phyloP scores from a whole-genome alignment of 2,888 invertebrate species.

The Coelinius sp. region DNA sequence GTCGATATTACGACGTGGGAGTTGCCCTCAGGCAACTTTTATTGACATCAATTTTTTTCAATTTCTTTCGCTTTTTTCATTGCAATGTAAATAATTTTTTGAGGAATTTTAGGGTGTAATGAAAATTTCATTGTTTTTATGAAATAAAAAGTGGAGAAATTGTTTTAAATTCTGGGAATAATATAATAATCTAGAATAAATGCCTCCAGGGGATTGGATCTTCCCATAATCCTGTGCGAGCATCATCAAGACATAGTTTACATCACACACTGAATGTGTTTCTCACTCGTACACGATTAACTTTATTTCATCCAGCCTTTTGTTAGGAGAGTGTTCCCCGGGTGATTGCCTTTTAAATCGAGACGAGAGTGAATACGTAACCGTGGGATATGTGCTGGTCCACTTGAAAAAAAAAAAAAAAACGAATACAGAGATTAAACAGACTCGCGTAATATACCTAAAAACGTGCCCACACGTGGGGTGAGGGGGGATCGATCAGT shows the following conservation, averaged over 20 bases:
- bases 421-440: neutral
- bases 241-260: neutral
- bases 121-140: too few relatives aligned
- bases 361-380: slow-evolving; percentile 33
- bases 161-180: too few relatives aligned
- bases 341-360: slow-evolving; percentile 65
- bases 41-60: neutral
- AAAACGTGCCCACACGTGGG: slow-evolving; percentile 18
- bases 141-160: too few relatives aligned
- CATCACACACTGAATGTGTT: slow-evolving; percentile 25
- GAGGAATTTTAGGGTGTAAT: too few relatives aligned
- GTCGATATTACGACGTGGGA: slow-evolving; percentile 41
- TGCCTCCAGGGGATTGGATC: neutral
- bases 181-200: neutral
- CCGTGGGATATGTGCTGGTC: slow-evolving; percentile 46
- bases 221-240: neutral
- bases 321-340: slow-evolving; percentile 6
- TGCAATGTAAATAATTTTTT: neutral
- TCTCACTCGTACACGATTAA: slow-evolving; percentile 12
- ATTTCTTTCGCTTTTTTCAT: neutral
- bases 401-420: slow-evolving; percentile 8
- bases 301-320: slow-evolving; percentile 2
- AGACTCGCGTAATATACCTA: slow-evolving; percentile 8
- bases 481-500: slow-evolving; percentile 2
- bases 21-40: slow-evolving; percentile 57